Evolutionary conservation across 2,797 vertebrate species (phyloP).

Genomic region (Melopsittacus undulatus): DNA sequence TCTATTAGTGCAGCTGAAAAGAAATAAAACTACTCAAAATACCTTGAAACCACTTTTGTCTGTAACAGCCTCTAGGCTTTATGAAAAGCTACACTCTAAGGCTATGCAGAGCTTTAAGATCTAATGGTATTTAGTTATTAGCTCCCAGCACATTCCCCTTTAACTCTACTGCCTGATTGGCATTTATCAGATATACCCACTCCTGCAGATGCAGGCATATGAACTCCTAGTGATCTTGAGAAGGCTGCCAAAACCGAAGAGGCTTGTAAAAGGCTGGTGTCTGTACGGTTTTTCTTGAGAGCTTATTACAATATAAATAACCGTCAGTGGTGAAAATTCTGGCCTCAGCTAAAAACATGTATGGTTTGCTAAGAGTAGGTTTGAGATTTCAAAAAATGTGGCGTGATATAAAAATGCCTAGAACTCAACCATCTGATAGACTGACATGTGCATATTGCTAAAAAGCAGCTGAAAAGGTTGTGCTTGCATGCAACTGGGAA

Average conservation of each 20-base stretch:
- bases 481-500: accelerated
- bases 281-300: not conserved
- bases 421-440: not conserved
- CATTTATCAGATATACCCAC: not conserved
- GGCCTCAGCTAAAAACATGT: not conserved
- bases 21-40: not conserved
- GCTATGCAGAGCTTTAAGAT: not conserved
- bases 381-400: not conserved
- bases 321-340: not conserved
- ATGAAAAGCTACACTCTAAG: not conserved
- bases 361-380: not conserved
- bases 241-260: not conserved
- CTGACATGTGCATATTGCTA: not conserved
- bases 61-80: not conserved
- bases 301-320: not conserved
- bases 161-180: not conserved
- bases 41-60: not conserved
- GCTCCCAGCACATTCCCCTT: not conserved
- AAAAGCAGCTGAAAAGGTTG: not conserved
- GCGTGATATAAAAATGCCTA: not conserved
- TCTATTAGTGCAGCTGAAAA: not conserved
- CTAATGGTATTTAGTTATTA: not conserved
- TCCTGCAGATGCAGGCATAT: not conserved
- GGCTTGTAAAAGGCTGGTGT: not conserved
- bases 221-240: not conserved